These are phyloP conservation scores for Plestiodon gilberti DNA, from an alignment of 2,113 vertebrate genomes.

Conservation along the genomic window DNA sequence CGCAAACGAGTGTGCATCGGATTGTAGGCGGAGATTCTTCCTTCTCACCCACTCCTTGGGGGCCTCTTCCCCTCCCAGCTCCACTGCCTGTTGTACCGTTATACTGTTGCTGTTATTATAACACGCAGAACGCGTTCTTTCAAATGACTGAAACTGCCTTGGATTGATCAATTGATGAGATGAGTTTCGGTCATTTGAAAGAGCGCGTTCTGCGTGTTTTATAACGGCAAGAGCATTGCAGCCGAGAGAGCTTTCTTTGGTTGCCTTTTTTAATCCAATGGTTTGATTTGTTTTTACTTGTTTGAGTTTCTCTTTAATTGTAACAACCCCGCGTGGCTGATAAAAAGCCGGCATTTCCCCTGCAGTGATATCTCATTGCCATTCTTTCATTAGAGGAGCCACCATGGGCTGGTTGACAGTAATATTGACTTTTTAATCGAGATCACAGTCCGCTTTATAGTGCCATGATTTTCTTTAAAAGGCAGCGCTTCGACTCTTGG, in stretches of 20 bases:
- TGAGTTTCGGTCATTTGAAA: neutral
- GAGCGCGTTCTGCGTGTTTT: neutral
- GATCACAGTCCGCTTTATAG: constrained; percentile 9
- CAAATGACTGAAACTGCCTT: no score
- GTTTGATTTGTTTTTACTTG: constrained; percentile 16
- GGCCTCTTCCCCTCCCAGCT: no score
- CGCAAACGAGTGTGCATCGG: no score
- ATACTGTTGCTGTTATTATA: no score
- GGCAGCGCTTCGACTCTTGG: neutral
- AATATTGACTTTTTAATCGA: constrained; percentile 19
- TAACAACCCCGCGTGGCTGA: constrained; percentile 11
- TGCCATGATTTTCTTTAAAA: neutral
- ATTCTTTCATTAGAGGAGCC: constrained; percentile 11
- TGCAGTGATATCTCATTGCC: constrained; percentile 2
- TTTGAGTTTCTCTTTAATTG: constrained; percentile 14
- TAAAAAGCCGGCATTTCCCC: constrained; percentile 14
- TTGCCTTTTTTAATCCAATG: constrained; percentile 8
- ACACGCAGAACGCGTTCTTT: no score
- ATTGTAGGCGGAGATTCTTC: neutral
- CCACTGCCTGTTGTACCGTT: neutral
- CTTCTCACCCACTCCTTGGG: neutral
- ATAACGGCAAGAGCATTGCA: neutral
- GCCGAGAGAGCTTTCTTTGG: neutral
- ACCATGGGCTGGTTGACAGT: neutral
- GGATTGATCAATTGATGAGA: neutral